Evolutionary conservation across 1,140 invertebrate species (phyloP).

Genomic region (Papilio aristodemus): DNA sequence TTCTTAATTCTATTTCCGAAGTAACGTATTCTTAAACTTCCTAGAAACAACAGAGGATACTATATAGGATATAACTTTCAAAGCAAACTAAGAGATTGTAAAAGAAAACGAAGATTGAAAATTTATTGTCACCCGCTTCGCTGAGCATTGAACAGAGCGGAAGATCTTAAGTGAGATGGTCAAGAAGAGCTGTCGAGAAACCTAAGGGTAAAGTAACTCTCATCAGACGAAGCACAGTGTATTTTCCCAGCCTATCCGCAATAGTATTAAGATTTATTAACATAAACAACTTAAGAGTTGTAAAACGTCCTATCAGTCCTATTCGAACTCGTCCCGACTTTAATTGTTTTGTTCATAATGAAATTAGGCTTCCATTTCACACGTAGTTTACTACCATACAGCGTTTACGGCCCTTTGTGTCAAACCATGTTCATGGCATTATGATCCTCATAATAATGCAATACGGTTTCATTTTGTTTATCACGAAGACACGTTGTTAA

Average conservation of each 20-base stretch:
- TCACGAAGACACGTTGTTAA: conserved; percentile 5
- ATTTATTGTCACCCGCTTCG: too few species aligned
- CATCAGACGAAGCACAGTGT: too few species aligned
- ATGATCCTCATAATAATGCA: conserved; percentile 30
- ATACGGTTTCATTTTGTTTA: neutral
- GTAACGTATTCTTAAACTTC: neutral
- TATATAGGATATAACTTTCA: too few species aligned
- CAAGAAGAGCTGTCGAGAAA: too few species aligned
- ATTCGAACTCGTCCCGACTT: conserved; percentile 35
- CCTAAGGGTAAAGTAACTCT: too few species aligned
- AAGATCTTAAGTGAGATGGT: too few species aligned
- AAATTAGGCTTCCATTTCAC: conserved; percentile 60
- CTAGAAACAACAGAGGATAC: neutral
- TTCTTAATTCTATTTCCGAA: conserved; percentile 2
- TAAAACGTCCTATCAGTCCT: conserved; percentile 25
- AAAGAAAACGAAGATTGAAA: too few species aligned
- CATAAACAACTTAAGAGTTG: neutral
- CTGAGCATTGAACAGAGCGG: too few species aligned
- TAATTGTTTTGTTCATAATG: conserved; percentile 58
- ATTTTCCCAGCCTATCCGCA: too few species aligned
- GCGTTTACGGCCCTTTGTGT: conserved; percentile 51
- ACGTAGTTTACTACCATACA: conserved; percentile 47
- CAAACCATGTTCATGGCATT: neutral
- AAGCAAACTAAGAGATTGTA: neutral
- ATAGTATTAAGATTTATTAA: too few species aligned